Percentiles rank a stretch among this genome's conserved stretches.
phyloP scores from a whole-genome alignment of 2,113 vertebrate genomes.

The Cinclus cinclus region DNA sequence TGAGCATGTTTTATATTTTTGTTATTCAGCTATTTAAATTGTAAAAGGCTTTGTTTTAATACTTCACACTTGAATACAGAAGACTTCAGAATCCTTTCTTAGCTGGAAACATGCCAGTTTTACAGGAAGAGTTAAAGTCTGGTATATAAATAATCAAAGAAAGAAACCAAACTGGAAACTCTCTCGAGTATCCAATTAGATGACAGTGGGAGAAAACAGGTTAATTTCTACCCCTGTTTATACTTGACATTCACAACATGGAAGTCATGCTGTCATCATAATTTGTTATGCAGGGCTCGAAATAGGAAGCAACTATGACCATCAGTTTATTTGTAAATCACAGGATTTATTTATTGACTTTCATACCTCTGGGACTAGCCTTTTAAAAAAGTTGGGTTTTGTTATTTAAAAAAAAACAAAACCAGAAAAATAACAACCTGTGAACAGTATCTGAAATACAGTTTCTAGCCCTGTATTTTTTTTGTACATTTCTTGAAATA shows the following conservation, averaged over 20 bases:
- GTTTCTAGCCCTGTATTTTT: slow-evolving; percentile 74
- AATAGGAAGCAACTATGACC: slow-evolving; percentile 50
- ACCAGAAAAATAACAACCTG: not conserved
- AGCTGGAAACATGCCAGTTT: slow-evolving; percentile 47
- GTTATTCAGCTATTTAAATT: slow-evolving; percentile 28
- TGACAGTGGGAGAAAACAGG: slow-evolving; percentile 58
- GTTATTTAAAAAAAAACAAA: not conserved
- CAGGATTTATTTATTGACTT: slow-evolving; percentile 16
- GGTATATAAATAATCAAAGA: slow-evolving; percentile 8
- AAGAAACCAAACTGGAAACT: not conserved
- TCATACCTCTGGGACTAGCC: slow-evolving; percentile 17
- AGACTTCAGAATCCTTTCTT: slow-evolving; percentile 26
- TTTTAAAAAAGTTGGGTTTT: slow-evolving; percentile 16
- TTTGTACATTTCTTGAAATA: slow-evolving; percentile 41
- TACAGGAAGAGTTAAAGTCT: not conserved
- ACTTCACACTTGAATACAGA: slow-evolving; percentile 1
- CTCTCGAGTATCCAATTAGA: slow-evolving; percentile 17
- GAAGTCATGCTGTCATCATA: slow-evolving; percentile 61
- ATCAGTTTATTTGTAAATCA: slow-evolving; percentile 39
- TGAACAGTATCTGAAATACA: slow-evolving; percentile 47
- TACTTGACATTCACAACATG: slow-evolving; percentile 61
- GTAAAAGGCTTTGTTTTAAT: slow-evolving; percentile 17
- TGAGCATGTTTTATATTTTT: not conserved
- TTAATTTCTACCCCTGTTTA: slow-evolving; percentile 83
- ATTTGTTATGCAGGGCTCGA: slow-evolving; percentile 73